These are phyloP conservation scores for Habropoda laboriosa DNA, from an alignment of 1,140 invertebrate genomes.

Conservation along the genomic window DNA sequence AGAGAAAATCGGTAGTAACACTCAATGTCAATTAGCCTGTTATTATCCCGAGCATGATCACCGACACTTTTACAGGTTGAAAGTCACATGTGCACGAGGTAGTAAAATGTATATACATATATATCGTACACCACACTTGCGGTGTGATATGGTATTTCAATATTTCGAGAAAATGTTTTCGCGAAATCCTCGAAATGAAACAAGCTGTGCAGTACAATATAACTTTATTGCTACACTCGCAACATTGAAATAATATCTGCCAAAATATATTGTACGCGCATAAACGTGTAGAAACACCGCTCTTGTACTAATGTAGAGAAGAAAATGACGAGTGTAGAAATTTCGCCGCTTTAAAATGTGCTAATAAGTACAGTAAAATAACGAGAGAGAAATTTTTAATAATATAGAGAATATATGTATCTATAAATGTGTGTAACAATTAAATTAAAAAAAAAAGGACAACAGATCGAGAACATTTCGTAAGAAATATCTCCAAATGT, in stretches of 20 bases:
- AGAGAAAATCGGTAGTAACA: neutral
- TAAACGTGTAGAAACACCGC: neutral
- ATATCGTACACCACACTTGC: too few species aligned
- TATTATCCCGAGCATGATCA: neutral
- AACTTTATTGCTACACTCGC: slow-evolving; percentile 16
- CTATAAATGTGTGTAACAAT: too few species aligned
- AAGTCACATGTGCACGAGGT: neutral
- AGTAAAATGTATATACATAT: neutral
- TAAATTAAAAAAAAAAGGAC: too few species aligned
- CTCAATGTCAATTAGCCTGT: neutral
- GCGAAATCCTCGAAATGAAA: neutral
- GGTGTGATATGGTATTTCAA: neutral
- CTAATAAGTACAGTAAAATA: neutral
- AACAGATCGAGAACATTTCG: too few species aligned
- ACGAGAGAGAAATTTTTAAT: too few species aligned
- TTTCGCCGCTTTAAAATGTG: neutral
- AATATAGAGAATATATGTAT: too few species aligned
- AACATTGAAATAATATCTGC: neutral
- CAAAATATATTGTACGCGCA: neutral
- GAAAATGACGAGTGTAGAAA: neutral
- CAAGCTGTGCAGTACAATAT: neutral
- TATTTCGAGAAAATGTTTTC: slow-evolving; percentile 3
- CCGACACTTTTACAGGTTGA: neutral
- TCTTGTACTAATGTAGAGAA: neutral
- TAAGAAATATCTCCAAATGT: too few species aligned